Conservation (phyloP, 2,113 vertebrate species). For the Cervus canadensis region DNA sequence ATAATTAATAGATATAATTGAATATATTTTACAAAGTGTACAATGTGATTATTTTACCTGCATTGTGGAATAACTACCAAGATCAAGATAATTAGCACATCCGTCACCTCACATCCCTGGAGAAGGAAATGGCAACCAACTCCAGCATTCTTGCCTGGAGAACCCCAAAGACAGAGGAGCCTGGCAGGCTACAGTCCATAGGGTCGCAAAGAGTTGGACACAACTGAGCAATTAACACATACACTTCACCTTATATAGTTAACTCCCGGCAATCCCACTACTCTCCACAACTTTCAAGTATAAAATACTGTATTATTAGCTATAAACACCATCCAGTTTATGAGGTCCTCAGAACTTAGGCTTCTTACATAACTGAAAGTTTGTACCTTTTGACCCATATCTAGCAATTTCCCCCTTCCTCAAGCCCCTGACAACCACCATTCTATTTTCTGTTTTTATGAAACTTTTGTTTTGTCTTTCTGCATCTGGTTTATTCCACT, state of each 20-base stretch:
- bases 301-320: too few relatives aligned
- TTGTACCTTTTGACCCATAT: neutral
- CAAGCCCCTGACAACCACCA: too few relatives aligned
- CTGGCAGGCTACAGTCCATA: neutral
- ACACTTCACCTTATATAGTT: too few relatives aligned
- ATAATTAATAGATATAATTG: neutral
- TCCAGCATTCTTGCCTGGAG: neutral
- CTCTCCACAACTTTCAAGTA: neutral
- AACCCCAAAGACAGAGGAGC: neutral
- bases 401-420: neutral
- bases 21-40: neutral
- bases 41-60: neutral
- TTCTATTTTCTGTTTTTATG: neutral
- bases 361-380: neutral
- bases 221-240: rapidly evolving
- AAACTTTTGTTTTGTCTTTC: neutral
- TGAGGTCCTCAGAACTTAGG: neutral
- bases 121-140: neutral
- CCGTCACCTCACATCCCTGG: neutral
- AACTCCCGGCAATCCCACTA: neutral
- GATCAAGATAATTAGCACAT: neutral
- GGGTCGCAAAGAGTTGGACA: neutral
- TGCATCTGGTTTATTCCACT: neutral
- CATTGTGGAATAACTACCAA: neutral
- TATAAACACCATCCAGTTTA: neutral